phyloP scores from a whole-genome alignment of 2,113 vertebrate species.

The Bettongia penicillata region DNA sequence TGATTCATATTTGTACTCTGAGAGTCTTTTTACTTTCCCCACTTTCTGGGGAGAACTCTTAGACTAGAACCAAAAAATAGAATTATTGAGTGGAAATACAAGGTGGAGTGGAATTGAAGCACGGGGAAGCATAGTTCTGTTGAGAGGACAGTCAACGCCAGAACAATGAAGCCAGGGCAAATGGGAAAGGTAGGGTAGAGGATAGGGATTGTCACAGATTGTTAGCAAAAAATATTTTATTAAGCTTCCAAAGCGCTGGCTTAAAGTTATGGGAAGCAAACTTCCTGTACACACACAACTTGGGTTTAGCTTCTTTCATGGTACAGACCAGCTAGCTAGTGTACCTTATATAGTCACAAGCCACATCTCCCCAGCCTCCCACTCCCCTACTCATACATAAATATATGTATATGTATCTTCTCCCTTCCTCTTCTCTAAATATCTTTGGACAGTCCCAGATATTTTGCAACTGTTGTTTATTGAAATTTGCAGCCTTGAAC shows the following conservation, averaged over 20 bases:
- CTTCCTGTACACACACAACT: background rate
- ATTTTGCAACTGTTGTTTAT: background rate
- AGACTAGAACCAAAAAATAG: background rate
- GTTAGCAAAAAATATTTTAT: background rate
- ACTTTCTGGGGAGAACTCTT: background rate
- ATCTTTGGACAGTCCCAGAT: background rate
- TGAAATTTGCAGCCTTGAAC: background rate
- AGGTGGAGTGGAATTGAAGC: background rate
- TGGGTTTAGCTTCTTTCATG: background rate
- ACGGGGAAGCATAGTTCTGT: background rate
- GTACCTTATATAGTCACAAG: background rate
- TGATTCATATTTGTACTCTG: background rate
- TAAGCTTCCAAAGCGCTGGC: background rate
- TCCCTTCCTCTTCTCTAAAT: background rate
- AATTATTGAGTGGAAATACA: background rate
- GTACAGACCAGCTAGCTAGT: background rate
- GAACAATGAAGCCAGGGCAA: background rate
- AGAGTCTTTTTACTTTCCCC: background rate
- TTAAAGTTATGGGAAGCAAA: background rate
- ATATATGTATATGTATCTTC: background rate
- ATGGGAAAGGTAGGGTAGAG: background rate
- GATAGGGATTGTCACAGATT: background rate
- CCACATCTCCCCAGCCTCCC: background rate
- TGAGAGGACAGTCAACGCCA: background rate
- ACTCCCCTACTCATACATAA: background rate